These are phyloP conservation scores for Oxyruncus cristatus DNA, from an alignment of 2,113 vertebrate species.

Conservation along the genomic window DNA sequence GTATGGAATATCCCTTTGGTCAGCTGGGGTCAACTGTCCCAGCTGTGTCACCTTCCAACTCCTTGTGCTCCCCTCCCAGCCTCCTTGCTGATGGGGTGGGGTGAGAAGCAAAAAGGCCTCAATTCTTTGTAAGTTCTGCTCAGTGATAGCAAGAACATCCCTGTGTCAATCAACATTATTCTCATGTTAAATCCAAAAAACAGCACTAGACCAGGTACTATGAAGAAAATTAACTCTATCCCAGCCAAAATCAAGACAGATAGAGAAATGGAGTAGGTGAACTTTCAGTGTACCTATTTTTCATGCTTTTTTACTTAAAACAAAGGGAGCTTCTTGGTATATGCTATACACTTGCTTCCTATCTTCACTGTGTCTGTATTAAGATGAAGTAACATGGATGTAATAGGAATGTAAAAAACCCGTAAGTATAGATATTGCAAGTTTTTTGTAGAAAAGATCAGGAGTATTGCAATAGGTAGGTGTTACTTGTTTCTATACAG, in stretches of 20 bases:
- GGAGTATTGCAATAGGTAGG: background rate
- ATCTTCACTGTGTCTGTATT: background rate
- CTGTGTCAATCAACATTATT: background rate
- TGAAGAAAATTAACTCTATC: background rate
- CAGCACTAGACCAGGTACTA: background rate
- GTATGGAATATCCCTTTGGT: no score
- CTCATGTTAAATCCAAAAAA: background rate
- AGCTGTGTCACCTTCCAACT: background rate
- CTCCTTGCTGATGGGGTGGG: background rate
- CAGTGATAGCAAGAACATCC: background rate
- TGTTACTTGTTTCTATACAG: background rate
- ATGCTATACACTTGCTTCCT: background rate
- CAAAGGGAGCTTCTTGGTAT: background rate
- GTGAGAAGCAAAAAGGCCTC: background rate
- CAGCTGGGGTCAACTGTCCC: background rate
- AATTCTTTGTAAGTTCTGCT: background rate
- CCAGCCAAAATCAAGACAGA: background rate
- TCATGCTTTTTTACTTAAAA: background rate
- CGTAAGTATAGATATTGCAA: background rate
- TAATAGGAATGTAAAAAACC: background rate
- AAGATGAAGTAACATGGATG: background rate
- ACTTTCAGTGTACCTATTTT: background rate
- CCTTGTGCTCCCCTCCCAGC: background rate
- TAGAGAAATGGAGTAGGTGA: background rate
- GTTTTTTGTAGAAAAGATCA: background rate